Evolutionary conservation across 2,797 vertebrate genomes (phyloP).

Genomic region (Yasuhikotakia modesta): DNA sequence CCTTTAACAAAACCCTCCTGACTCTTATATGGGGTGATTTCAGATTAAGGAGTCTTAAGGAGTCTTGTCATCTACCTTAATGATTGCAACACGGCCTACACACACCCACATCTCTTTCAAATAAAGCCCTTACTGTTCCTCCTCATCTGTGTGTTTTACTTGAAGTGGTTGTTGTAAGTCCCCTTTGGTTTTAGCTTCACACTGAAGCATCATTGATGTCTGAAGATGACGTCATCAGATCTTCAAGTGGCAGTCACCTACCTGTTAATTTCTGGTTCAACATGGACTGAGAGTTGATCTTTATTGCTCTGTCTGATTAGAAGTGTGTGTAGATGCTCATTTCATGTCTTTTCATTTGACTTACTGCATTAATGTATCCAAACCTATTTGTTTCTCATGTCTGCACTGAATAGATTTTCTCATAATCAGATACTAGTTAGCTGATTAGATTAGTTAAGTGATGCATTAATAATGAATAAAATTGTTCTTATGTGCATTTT

Average conservation of each 20-base stretch:
- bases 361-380: too few relatives aligned
- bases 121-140: background rate
- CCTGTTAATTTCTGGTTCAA: too few relatives aligned
- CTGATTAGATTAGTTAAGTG: background rate
- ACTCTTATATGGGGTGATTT: too few relatives aligned
- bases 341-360: too few relatives aligned
- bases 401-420: too few relatives aligned
- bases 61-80: background rate
- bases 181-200: background rate
- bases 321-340: too few relatives aligned
- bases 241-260: too few relatives aligned
- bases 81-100: conserved; percentile 26
- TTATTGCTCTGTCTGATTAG: too few relatives aligned
- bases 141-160: background rate
- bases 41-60: too few relatives aligned
- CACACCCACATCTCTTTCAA: conserved; percentile 15
- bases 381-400: too few relatives aligned
- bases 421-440: too few relatives aligned
- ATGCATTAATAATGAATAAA: background rate
- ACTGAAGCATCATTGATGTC: background rate
- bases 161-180: background rate
- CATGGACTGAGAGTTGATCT: too few relatives aligned
- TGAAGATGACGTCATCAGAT: background rate
- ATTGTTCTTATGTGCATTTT: background rate
- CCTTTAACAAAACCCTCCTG: background rate